Percentiles rank a stretch among this genome's conserved stretches.
Evolutionary conservation across 2,797 vertebrate species (phyloP).

Genomic region (Sternotherus odoratus): DNA sequence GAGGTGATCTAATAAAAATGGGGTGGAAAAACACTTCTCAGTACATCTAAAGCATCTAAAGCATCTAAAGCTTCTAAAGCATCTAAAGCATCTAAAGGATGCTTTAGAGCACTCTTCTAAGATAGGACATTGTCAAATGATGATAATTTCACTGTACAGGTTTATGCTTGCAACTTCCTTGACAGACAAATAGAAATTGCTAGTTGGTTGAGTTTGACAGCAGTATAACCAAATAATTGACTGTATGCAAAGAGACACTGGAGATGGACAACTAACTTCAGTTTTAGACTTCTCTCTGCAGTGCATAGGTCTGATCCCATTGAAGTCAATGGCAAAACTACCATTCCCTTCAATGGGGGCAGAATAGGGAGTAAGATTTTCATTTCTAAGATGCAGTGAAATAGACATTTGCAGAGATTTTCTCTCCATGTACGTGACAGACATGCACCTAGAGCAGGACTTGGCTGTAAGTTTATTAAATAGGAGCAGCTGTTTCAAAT

Average conservation of each 20-base stretch:
- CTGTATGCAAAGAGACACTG: not conserved
- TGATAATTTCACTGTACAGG: accelerated
- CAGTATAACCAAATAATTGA: not conserved
- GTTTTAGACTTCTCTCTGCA: not conserved
- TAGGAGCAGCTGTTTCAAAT: not conserved
- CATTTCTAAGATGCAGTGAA: not conserved
- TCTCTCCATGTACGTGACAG: not conserved
- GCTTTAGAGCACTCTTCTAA: not conserved
- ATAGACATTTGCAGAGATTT: not conserved
- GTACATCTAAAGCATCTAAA: too few relatives aligned
- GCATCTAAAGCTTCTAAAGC: too few relatives aligned
- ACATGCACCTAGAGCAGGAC: not conserved
- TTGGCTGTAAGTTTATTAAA: not conserved
- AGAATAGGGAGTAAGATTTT: not conserved
- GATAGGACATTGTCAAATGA: not conserved
- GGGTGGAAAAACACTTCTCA: accelerated
- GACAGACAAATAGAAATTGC: not conserved
- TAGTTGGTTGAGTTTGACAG: not conserved
- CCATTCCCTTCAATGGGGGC: not conserved
- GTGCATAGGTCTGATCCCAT: not conserved
- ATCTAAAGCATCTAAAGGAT: too few relatives aligned
- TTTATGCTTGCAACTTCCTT: not conserved
- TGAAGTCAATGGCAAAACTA: not conserved
- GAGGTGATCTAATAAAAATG: accelerated
- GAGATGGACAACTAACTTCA: not conserved